Conservation (phyloP, 2,888 invertebrate genomes). For the Lasioglossum morio region DNA sequence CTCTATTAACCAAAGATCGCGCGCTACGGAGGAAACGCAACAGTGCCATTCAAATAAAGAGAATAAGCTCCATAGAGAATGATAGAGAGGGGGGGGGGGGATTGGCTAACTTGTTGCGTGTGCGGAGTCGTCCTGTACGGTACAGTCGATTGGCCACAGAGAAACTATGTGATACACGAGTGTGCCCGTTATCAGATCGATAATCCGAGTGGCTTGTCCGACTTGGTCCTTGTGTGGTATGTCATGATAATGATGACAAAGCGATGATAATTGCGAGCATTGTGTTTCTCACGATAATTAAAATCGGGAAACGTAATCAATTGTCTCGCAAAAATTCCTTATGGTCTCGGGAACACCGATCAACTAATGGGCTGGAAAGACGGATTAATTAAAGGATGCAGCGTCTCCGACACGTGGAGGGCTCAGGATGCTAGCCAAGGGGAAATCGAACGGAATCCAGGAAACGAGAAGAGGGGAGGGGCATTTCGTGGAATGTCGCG, state of each 20-base stretch:
- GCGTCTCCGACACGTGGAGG: neutral
- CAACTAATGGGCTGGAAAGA: neutral
- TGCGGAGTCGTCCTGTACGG: neutral
- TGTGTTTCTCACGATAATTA: neutral
- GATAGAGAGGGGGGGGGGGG: neutral
- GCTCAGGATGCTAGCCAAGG: conserved; percentile 15
- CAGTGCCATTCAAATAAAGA: conserved; percentile 13
- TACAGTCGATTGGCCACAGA: conserved; percentile 14
- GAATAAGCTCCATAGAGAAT: neutral
- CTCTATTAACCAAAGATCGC: neutral
- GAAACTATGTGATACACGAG: conserved; percentile 13
- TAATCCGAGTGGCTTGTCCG: conserved; percentile 34
- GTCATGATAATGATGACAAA: conserved; percentile 33
- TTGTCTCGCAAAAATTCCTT: neutral
- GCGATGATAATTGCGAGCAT: neutral
- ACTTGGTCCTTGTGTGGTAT: conserved; percentile 51
- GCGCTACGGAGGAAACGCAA: neutral
- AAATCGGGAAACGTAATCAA: neutral
- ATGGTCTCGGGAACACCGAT: neutral
- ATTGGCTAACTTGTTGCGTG: conserved; percentile 7
- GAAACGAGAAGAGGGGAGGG: conserved; percentile 34
- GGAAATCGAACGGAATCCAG: conserved; percentile 15
- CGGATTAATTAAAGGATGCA: neutral
- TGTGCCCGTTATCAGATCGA: conserved; percentile 52
- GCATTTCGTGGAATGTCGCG: conserved; percentile 79